Percentiles rank a stretch among this genome's conserved stretches.
phyloP scores from a whole-genome alignment of 92 coral and sea anemone species.

The Hydrozoanthus gracilis region DNA sequence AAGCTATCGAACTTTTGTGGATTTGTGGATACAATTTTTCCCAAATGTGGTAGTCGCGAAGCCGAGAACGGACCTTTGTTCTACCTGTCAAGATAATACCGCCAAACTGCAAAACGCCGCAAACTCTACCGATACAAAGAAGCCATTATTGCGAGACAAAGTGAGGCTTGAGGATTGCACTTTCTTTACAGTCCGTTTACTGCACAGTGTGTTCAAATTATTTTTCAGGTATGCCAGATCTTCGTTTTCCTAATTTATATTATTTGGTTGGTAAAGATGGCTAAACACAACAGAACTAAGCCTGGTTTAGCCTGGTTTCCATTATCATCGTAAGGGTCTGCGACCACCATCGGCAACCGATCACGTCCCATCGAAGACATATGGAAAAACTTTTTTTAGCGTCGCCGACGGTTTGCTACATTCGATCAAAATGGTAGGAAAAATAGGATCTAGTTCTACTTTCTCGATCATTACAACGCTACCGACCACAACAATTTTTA shows the following conservation, averaged over 20 bases:
- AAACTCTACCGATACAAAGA: neutral
- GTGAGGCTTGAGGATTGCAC: no score
- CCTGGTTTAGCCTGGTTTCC: slow-evolving; percentile 26
- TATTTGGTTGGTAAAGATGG: no score
- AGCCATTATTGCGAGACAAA: neutral
- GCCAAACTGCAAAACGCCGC: neutral
- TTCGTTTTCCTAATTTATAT: no score
- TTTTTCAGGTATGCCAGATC: no score
- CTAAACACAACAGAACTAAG: no score
- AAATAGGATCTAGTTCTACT: slow-evolving; percentile 16
- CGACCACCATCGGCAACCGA: neutral
- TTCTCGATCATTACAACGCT: neutral
- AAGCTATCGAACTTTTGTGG: slow-evolving; percentile 36
- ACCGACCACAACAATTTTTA: neutral
- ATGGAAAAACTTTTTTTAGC: neutral
- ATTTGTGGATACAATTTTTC: slow-evolving; percentile 44
- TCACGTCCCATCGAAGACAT: neutral
- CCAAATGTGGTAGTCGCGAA: slow-evolving; percentile 48
- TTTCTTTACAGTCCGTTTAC: no score
- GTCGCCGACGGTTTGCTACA: slow-evolving; percentile 10
- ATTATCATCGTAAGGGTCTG: neutral
- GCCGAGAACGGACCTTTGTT: slow-evolving; percentile 53
- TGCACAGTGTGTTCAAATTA: no score
- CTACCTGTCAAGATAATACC: slow-evolving; percentile 50
- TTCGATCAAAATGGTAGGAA: neutral